These are phyloP conservation scores for Ostrea edulis DNA, from an alignment of 1,140 invertebrate species.

Conservation along the genomic window DNA sequence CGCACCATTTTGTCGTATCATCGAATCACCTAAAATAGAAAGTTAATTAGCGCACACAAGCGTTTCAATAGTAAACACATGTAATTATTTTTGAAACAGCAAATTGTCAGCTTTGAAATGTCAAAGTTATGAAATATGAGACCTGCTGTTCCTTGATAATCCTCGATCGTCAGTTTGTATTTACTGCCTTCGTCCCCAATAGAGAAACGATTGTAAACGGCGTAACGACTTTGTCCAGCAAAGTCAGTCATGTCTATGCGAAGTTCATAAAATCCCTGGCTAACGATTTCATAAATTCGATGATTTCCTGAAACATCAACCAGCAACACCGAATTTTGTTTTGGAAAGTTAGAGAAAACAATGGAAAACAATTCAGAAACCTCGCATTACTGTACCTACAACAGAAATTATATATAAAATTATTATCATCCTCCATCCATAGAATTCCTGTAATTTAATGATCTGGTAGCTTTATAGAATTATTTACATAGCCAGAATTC, in stretches of 20 bases:
- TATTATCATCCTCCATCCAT: too few relatives aligned
- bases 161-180: constrained; percentile 46
- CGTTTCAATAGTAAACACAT: not conserved
- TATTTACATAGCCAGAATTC: too few relatives aligned
- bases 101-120: not conserved
- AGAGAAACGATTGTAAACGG: constrained; percentile 53
- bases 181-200: constrained; percentile 36
- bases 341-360: too few relatives aligned
- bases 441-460: too few relatives aligned
- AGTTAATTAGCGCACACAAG: not conserved
- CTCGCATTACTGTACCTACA: too few relatives aligned
- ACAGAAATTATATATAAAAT: too few relatives aligned
- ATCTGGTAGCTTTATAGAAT: too few relatives aligned
- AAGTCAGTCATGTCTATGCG: constrained; percentile 54
- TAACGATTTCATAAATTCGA: constrained; percentile 12
- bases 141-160: constrained; percentile 76
- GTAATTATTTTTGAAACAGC: not conserved
- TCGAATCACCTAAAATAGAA: constrained; percentile 4
- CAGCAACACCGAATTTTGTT: too few relatives aligned
- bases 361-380: too few relatives aligned
- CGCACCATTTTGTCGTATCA: constrained; percentile 79
- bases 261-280: constrained; percentile 41
- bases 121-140: constrained; percentile 66
- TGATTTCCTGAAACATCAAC: not conserved
- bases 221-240: constrained; percentile 32